phyloP scores from a whole-genome alignment of 2,113 vertebrate genomes.

The Lucifuga dentata region DNA sequence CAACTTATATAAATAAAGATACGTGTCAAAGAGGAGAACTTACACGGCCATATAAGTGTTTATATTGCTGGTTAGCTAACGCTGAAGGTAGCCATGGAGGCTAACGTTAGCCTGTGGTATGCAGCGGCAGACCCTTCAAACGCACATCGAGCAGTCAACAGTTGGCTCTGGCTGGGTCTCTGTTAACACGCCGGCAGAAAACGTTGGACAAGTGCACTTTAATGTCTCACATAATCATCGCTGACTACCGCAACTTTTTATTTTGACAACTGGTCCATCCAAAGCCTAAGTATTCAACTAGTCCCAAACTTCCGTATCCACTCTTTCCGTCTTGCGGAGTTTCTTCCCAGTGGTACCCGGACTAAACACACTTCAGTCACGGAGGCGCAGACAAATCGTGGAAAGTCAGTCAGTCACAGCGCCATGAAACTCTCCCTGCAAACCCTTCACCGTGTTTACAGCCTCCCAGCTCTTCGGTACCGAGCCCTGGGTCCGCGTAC shows the following conservation, averaged over 20 bases:
- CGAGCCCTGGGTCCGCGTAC: conserved; percentile 22
- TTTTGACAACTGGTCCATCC: conserved; percentile 24
- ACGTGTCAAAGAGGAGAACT: conserved; percentile 19
- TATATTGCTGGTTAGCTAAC: conserved; percentile 41
- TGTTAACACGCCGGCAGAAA: conserved; percentile 23
- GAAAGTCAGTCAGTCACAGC: conserved; percentile 44
- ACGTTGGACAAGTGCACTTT: conserved; percentile 35
- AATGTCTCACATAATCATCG: conserved; percentile 32
- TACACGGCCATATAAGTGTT: conserved; percentile 41
- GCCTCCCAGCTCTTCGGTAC: conserved; percentile 43
- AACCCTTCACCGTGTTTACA: conserved; percentile 23
- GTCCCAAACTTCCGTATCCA: conserved; percentile 79
- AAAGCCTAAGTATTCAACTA: conserved; percentile 22
- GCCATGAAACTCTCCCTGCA: conserved; percentile 38
- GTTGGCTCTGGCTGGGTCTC: conserved; percentile 47
- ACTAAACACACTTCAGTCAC: conserved; percentile 69
- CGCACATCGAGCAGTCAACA: conserved; percentile 67
- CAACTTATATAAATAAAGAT: neutral
- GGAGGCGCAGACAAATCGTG: conserved; percentile 60
- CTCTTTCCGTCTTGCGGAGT: conserved; percentile 62
- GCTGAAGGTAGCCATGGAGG: conserved; percentile 1
- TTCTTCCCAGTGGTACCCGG: conserved; percentile 69
- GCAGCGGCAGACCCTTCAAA: conserved; percentile 58
- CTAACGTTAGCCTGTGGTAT: conserved; percentile 59
- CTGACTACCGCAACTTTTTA: neutral